These are phyloP conservation scores for Drosophila falleni DNA, from an alignment of 2,888 invertebrate genomes.

Conservation along the genomic window DNA sequence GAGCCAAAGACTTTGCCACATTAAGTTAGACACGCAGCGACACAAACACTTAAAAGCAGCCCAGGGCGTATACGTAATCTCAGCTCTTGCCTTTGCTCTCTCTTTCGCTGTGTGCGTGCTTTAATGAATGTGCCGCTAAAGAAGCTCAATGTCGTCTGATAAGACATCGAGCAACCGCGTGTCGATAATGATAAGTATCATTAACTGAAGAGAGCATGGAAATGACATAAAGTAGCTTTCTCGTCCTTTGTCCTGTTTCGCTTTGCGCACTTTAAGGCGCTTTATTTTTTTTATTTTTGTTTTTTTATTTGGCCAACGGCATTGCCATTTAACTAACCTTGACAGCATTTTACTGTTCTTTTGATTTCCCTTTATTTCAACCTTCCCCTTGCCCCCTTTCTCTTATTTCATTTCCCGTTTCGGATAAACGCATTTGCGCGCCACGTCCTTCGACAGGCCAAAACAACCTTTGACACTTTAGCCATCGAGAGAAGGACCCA, in stretches of 20 bases:
- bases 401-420: conserved; percentile 68
- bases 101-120: conserved; percentile 51
- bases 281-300: too few relatives aligned
- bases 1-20: conserved; percentile 48
- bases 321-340: conserved; percentile 64
- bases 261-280: conserved; percentile 67
- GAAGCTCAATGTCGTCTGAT: conserved; percentile 53
- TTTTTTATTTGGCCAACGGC: conserved; percentile 32
- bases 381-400: conserved; percentile 15
- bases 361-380: conserved; percentile 6
- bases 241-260: conserved; percentile 14
- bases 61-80: conserved; percentile 59
- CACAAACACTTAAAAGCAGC: conserved; percentile 66
- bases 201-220: conserved; percentile 56
- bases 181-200: conserved; percentile 75
- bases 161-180: conserved; percentile 45
- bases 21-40: conserved; percentile 61
- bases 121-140: conserved; percentile 65
- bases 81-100: background rate
- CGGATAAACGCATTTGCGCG: conserved; percentile 68
- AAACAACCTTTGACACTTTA: conserved; percentile 77
- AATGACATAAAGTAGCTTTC: conserved; percentile 58
- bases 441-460: conserved; percentile 60
- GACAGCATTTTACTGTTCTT: conserved; percentile 33
- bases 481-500: conserved; percentile 47